Conservation (phyloP, 2,888 invertebrate species). For the Prenolepis imparis region DNA sequence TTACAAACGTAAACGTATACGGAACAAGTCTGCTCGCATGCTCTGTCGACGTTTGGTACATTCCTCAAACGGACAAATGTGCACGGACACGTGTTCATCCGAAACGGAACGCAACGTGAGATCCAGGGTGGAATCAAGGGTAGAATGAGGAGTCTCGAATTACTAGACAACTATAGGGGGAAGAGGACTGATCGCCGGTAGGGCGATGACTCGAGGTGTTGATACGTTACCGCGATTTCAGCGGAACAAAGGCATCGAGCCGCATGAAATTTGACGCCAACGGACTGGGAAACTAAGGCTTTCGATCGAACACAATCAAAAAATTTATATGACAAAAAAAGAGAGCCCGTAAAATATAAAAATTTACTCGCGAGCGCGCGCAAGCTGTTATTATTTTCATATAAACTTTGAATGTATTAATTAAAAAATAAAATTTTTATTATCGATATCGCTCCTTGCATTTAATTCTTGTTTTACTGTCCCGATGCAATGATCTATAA, state of each 20-base stretch:
- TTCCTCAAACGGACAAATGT: constrained; percentile 62
- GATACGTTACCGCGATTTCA: constrained; percentile 73
- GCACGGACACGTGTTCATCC: constrained; percentile 72
- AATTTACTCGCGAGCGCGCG: background rate
- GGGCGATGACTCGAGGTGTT: constrained; percentile 76
- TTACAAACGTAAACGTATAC: constrained; percentile 46
- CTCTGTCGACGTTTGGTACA: constrained; percentile 48
- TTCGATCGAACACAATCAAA: constrained; percentile 3
- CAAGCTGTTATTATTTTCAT: background rate
- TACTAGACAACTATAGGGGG: constrained; percentile 67
- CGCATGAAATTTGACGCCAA: constrained; percentile 65
- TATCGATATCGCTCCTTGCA: background rate
- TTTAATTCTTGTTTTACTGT: background rate
- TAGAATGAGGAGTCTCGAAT: constrained; percentile 70
- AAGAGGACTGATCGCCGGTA: constrained; percentile 60
- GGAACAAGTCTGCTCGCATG: constrained; percentile 34
- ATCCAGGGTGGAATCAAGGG: constrained; percentile 62
- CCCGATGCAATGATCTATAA: background rate
- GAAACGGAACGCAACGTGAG: constrained; percentile 74
- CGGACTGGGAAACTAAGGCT: constrained; percentile 44
- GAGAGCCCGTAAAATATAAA: background rate
- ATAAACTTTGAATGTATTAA: background rate
- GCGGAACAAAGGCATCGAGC: constrained; percentile 67
- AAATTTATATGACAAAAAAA: background rate
- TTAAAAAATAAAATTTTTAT: background rate